A percentile compares a stretch with the other conserved stretches of the same genome.
phyloP scores from a whole-genome alignment of 1,140 invertebrate genomes.

The Trachymyrmex septentrionalis region DNA sequence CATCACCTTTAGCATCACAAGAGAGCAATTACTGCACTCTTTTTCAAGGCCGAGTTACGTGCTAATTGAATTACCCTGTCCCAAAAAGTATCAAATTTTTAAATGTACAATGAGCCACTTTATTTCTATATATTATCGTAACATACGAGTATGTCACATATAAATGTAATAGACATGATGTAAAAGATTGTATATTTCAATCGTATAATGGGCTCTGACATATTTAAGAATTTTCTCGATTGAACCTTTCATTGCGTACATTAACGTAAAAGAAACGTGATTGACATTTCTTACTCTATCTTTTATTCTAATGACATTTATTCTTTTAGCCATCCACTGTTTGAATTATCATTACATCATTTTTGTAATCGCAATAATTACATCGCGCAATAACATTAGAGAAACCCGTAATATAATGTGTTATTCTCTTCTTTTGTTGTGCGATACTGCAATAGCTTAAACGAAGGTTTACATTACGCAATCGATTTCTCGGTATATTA shows the following conservation, averaged over 20 bases:
- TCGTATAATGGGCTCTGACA: background rate
- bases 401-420: slow-evolving; percentile 53
- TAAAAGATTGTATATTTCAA: background rate
- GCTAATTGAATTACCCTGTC: slow-evolving; percentile 20
- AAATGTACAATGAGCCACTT: background rate
- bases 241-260: too few species aligned
- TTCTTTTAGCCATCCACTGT: background rate
- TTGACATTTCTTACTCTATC: background rate
- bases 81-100: background rate
- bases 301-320: background rate
- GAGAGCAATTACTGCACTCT: slow-evolving; percentile 9
- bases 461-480: slow-evolving; percentile 68
- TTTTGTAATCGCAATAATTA: slow-evolving; percentile 73
- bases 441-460: slow-evolving; percentile 5
- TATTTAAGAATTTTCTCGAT: background rate
- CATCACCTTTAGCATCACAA: slow-evolving; percentile 16
- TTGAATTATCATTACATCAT: background rate
- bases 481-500: slow-evolving; percentile 79
- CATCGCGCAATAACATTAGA: slow-evolving; percentile 72
- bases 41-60: slow-evolving; percentile 19
- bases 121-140: background rate
- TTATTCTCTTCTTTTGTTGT: slow-evolving; percentile 67
- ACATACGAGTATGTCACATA: background rate
- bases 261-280: background rate
- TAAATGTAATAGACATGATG: background rate